These are phyloP conservation scores for Anarrhichthys ocellatus DNA, from an alignment of 2,113 vertebrate genomes.

Conservation along the genomic window DNA sequence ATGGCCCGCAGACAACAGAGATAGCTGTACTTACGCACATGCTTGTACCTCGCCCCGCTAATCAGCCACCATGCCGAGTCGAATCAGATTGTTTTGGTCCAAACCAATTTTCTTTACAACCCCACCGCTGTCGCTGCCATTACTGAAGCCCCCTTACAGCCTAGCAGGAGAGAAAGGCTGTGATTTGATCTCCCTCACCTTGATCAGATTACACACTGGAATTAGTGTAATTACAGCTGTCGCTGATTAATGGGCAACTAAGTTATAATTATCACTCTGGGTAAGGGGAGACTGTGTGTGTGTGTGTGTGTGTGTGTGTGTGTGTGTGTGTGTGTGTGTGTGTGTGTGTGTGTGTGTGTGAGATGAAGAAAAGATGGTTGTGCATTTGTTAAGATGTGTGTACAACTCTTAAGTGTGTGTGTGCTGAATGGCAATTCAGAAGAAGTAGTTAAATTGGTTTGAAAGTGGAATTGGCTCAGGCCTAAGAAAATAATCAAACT, in stretches of 20 bases:
- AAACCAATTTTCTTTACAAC: slow-evolving; percentile 58
- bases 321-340: slow-evolving; percentile 5
- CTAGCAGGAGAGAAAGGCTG: slow-evolving; percentile 38
- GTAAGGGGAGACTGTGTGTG: slow-evolving; percentile 13
- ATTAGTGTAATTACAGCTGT: slow-evolving; percentile 80
- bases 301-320: slow-evolving; percentile 2
- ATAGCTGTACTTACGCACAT: slow-evolving; percentile 23
- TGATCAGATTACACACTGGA: slow-evolving; percentile 77
- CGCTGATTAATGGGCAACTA: slow-evolving; percentile 74
- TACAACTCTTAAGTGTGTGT: not conserved
- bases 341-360: not conserved
- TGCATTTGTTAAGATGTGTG: not conserved
- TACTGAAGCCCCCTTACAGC: slow-evolving; percentile 28
- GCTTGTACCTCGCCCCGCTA: slow-evolving; percentile 24
- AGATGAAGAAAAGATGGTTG: slow-evolving; percentile 3
- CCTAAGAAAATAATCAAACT: slow-evolving; percentile 3
- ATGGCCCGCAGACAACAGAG: slow-evolving; percentile 12
- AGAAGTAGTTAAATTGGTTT: slow-evolving; percentile 3
- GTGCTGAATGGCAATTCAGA: not conserved
- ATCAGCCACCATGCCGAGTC: slow-evolving; percentile 44
- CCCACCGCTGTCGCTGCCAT: slow-evolving; percentile 28
- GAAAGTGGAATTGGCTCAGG: not conserved
- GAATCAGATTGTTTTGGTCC: slow-evolving; percentile 64
- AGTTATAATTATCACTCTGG: slow-evolving; percentile 70
- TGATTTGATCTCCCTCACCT: slow-evolving; percentile 76